Base-by-base conservation (phyloP, 37 sponge, comb jelly and placozoan species). In the Spongilla lacustris region DNA sequence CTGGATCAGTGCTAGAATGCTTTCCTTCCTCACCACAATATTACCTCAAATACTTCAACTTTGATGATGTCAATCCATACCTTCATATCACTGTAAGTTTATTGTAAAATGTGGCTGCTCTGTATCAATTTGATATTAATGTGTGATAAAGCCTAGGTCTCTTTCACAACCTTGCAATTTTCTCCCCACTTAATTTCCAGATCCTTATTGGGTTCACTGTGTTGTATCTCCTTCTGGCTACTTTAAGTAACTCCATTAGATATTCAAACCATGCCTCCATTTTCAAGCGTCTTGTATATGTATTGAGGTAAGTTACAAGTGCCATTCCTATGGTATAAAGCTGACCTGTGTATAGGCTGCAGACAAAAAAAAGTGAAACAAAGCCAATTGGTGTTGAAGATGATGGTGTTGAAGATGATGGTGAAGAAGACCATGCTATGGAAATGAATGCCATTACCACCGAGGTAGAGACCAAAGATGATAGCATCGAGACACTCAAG, bases 171-270 rank as follows among this genome's bases (percentile, higher is more conserved):
- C 3, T 6, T 41, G 6, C 3, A 41, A 9, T 41, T 11, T 66
- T 19, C 49, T 26, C 0, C 78, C 31, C 31, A 2, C 17, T 41
- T 3, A 41, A 41, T 41, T 9, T 9, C 41, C 83, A 93, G 94
- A 75, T 93, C 29, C 73, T 93, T 23, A 23, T 93, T 31, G 1
- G 24, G 0, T 87, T 93, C 81, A 93, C 91, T 0, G 0, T 79
- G 28, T 73, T 90, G 77, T 89, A 46, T 50, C 75, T 93, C 19
- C 0, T 79, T 0, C 75, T 86, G 25, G 90, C 90, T 50, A 46
- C 66, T 4, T 36, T 93, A 0, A 76, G 70, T 37, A 89, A 91
- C 82, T 86, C 67, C 33, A 58, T 58, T 58, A 6, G 58, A 58
- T 58, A 58, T 17, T 58, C 58, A 6, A 58, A 58, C 21, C 21